Evolutionary conservation across 1,140 invertebrate genomes (phyloP).

Genomic region (Caerostris darwini): DNA sequence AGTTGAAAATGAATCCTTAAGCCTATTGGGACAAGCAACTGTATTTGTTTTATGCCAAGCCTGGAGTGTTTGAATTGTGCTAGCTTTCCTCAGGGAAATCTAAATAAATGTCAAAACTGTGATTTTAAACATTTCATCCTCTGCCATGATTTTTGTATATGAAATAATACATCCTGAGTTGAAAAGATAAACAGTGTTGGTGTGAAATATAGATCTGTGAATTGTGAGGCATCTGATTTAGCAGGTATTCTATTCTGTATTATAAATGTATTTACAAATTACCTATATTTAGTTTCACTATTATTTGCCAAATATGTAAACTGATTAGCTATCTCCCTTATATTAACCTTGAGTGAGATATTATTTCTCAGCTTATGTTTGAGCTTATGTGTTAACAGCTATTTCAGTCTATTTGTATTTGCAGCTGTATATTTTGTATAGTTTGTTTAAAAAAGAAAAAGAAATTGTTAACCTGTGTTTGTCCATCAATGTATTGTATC

Average conservation of each 20-base stretch:
- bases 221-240: background rate
- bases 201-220: conserved; percentile 15
- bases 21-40: background rate
- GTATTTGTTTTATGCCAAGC: conserved; percentile 19
- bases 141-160: background rate
- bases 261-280: background rate
- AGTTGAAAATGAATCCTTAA: background rate
- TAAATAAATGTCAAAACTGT: background rate
- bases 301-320: conserved; percentile 37
- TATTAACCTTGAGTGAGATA: conserved; percentile 8
- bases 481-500: too few species aligned
- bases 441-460: background rate
- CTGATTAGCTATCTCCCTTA: background rate
- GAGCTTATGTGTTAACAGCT: conserved; percentile 25
- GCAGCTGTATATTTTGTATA: conserved; percentile 31
- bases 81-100: conserved; percentile 38
- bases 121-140: background rate
- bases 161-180: background rate
- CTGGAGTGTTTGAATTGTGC: background rate
- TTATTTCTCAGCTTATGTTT: conserved; percentile 11
- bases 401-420: conserved; percentile 22
- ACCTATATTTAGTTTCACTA: background rate
- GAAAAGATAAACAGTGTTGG: background rate
- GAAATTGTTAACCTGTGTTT: too few species aligned
- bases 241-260: background rate